Percentiles rank a stretch among this genome's conserved stretches.
phyloP scores from a whole-genome alignment of 2,797 vertebrate species.

The Pseudopleuronectes americanus region DNA sequence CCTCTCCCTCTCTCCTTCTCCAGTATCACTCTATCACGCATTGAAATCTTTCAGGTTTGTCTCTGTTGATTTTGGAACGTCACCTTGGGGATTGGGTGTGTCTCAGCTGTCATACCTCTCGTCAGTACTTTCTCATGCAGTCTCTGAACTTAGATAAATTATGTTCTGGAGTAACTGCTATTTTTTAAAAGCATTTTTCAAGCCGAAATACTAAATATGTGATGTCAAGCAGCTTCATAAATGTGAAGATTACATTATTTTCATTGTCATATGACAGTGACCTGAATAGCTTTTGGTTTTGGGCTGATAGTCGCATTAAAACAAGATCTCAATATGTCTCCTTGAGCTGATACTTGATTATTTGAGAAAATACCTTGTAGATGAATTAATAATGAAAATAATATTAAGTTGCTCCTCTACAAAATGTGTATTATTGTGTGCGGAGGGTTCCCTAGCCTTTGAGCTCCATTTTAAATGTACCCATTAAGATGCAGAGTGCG shows the following conservation, averaged over 20 bases:
- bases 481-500: not conserved
- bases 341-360: too few relatives aligned
- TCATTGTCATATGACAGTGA: too few relatives aligned
- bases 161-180: too few relatives aligned
- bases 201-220: too few relatives aligned
- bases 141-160: too few relatives aligned
- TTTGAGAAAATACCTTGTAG: too few relatives aligned
- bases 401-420: not conserved
- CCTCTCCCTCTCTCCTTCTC: slow-evolving; percentile 10
- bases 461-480: not conserved
- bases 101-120: slow-evolving; percentile 10
- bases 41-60: slow-evolving; percentile 11
- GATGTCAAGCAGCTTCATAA: not conserved
- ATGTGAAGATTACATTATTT: not conserved
- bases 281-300: too few relatives aligned
- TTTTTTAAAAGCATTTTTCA: too few relatives aligned
- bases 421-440: not conserved
- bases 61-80: not conserved
- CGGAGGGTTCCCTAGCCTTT: not conserved
- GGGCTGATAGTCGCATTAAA: too few relatives aligned
- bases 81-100: slow-evolving; percentile 13
- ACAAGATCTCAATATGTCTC: too few relatives aligned
- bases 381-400: too few relatives aligned
- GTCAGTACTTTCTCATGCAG: not conserved
- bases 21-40: slow-evolving; percentile 21